Base-by-base conservation (phyloP, 1,140 invertebrate genomes). In the Limonius californicus region DNA sequence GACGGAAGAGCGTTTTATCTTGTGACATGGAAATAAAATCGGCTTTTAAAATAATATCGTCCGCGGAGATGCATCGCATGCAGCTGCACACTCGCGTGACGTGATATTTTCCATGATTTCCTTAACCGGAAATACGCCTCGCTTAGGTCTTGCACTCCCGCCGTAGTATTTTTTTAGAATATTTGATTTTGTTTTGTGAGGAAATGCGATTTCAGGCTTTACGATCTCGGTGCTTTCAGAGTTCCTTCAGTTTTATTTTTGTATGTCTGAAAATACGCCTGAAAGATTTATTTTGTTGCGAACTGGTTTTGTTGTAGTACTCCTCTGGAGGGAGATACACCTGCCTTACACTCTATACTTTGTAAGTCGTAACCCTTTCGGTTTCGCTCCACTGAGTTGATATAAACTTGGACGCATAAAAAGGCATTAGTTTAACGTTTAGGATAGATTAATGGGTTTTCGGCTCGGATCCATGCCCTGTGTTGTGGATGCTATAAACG, bases 121-220 rank as follows among this genome's bases (percentile, higher is more conserved):
- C 16, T 45, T 18, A 45, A 12, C 4, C n/a, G 42, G 16, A 45
- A 45, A 45, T 45, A 45, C 16, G 42, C 9, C 3, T 4, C 42
- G 42, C 14, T 6, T n/a, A 45, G 42, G 16, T 15, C 42, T 15
- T 45, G 42, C 42, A 45, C 42, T 45, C 42, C n/a, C 12, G 16
- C 12, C 6, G 6, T 18, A 15, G 42, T 45, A 3, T 12, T 45
- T 45, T 45, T 45, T 45, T 45, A 45, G 42, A 6, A 45, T 45
- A 12, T 45, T 45, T 45, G 42, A 45, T 45, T 4, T 12, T 45
- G 42, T 45, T 45, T 45, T 45, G 2, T n/a, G 16, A 45, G 42
- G 42, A 45, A 45, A 45, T 18, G 42, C 42, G 42, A 45, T 45
- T 45, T 45, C 42, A 45, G 16, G 42, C 42, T 45, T 45, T 45